Evolutionary conservation across 2,888 invertebrate species (phyloP).

Genomic region (Sclerodermus sp.): DNA sequence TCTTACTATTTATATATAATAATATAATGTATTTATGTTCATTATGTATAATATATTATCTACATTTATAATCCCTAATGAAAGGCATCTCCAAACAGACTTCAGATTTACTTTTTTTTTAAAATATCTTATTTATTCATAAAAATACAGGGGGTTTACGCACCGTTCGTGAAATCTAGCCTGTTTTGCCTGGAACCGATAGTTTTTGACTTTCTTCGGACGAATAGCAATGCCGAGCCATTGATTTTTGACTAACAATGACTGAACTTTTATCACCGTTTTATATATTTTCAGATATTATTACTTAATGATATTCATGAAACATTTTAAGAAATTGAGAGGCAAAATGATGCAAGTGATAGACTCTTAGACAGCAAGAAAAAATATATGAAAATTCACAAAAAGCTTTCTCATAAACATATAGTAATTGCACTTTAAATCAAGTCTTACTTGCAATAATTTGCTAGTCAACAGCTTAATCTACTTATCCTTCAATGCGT

Average conservation of each 20-base stretch:
- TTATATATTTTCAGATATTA: background rate
- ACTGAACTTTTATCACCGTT: background rate
- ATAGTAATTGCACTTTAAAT: too few species aligned
- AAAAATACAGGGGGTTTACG: slow-evolving; percentile 53
- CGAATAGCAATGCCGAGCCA: slow-evolving; percentile 13
- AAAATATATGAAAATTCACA: too few species aligned
- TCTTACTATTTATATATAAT: slow-evolving; percentile 46
- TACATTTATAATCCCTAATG: slow-evolving; percentile 59
- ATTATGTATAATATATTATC: slow-evolving; percentile 58
- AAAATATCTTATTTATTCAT: slow-evolving; percentile 59
- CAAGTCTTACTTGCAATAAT: too few species aligned
- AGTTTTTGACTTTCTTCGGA: slow-evolving; percentile 21
- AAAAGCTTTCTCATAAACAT: too few species aligned
- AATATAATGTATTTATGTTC: slow-evolving; percentile 57
- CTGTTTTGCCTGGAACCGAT: slow-evolving; percentile 33
- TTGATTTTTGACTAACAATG: background rate
- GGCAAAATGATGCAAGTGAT: background rate
- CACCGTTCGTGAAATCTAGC: slow-evolving; percentile 28
- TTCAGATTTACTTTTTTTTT: slow-evolving; percentile 55
- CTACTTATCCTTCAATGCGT: background rate
- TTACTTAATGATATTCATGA: too few species aligned
- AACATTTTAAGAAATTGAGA: background rate
- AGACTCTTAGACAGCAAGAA: too few species aligned
- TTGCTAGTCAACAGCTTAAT: too few species aligned
- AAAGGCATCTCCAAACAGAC: slow-evolving; percentile 59